Evolutionary conservation across 2,797 vertebrate genomes (phyloP).

Genomic region (Stomatorhinus walkeri): DNA sequence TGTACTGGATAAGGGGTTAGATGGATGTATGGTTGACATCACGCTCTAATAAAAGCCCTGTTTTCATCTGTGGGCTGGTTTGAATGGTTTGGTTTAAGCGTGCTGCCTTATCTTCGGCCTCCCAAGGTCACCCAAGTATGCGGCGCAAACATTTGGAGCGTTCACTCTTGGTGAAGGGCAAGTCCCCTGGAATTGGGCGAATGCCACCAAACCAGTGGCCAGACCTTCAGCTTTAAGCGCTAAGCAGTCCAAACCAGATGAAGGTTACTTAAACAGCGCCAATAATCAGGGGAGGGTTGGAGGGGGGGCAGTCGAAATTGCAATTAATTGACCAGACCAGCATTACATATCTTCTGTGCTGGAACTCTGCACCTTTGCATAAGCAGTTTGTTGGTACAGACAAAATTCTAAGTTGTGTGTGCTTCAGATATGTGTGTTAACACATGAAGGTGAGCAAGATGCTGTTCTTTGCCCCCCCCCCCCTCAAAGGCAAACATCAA

Average conservation of each 20-base stretch:
- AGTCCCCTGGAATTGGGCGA: background rate
- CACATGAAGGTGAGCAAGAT: background rate
- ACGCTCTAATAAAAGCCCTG: background rate
- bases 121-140: background rate
- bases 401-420: background rate
- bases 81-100: background rate
- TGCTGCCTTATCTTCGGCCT: background rate
- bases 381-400: background rate
- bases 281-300: background rate
- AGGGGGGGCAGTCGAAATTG: background rate
- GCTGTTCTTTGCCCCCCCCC: background rate
- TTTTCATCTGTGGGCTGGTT: background rate
- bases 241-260: background rate
- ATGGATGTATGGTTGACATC: background rate
- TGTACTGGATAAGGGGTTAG: background rate
- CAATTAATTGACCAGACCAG: background rate
- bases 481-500: background rate
- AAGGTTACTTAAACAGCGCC: background rate
- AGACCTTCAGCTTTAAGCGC: background rate
- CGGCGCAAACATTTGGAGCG: background rate
- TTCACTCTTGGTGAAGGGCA: background rate
- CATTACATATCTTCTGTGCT: background rate
- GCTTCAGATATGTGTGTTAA: background rate
- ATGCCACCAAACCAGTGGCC: background rate
- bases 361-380: background rate